phyloP scores from a whole-genome alignment of 1,140 invertebrate species.

The Drosophila ambigua region DNA sequence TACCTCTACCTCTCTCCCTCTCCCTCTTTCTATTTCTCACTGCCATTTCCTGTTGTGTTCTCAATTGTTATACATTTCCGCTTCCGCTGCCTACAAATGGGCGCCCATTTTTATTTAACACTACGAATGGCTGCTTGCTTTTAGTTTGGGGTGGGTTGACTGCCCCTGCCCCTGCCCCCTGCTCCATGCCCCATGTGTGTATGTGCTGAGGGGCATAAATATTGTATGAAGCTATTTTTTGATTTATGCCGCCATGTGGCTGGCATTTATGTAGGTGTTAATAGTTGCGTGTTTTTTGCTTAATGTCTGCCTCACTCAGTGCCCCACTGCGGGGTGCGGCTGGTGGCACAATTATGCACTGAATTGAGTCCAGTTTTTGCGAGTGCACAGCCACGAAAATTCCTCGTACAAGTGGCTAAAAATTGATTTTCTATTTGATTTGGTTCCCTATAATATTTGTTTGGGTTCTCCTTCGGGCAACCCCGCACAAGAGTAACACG shows the following conservation, averaged over 20 bases:
- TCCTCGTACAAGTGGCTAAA: too few relatives aligned
- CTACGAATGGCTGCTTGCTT: constrained; percentile 24
- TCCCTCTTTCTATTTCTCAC: background rate
- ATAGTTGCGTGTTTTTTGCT: constrained; percentile 55
- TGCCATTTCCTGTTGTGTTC: constrained; percentile 1
- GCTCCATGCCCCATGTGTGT: background rate
- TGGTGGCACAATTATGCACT: too few relatives aligned
- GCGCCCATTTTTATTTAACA: constrained; percentile 68
- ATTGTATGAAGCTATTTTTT: constrained; percentile 77
- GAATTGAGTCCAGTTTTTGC: too few relatives aligned
- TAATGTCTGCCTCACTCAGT: constrained; percentile 11
- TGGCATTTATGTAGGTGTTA: constrained; percentile 64
- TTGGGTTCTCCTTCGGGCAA: too few relatives aligned
- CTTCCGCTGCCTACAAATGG: constrained; percentile 53
- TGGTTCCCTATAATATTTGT: too few relatives aligned
- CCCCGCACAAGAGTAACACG: too few relatives aligned
- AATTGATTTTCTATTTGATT: too few relatives aligned
- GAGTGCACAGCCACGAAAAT: too few relatives aligned
- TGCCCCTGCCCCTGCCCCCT: background rate
- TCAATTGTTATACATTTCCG: constrained; percentile 65
- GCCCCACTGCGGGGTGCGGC: too few relatives aligned
- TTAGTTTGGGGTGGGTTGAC: too few relatives aligned
- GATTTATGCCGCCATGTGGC: constrained; percentile 57
- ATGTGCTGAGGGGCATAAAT: constrained; percentile 50
- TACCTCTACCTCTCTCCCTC: background rate